Evolutionary conservation across 2,888 invertebrate species (phyloP).

Genomic region (Tolmerus cingulatus): DNA sequence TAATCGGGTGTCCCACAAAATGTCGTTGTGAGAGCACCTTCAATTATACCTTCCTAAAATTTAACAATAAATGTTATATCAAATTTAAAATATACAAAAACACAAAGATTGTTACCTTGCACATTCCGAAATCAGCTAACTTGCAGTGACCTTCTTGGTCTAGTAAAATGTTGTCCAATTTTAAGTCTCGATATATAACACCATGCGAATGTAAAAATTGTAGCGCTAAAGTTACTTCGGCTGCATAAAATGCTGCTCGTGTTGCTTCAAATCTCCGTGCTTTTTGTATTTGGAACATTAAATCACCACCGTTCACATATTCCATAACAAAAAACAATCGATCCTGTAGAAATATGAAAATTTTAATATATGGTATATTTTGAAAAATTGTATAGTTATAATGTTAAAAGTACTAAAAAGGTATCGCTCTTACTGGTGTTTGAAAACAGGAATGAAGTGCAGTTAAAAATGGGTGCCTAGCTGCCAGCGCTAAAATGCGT

Average conservation of each 20-base stretch:
- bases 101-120: conserved; percentile 79
- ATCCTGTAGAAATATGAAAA: conserved; percentile 67
- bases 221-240: conserved; percentile 96
- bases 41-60: conserved; percentile 64
- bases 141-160: conserved; percentile 96
- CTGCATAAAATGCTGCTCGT: conserved; percentile 92
- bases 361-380: neutral
- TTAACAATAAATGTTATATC: neutral
- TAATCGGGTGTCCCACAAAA: conserved; percentile 99
- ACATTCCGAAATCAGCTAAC: conserved; percentile 97
- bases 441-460: conserved; percentile 98
- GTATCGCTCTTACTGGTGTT: conserved; percentile 71
- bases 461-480: conserved; percentile 96
- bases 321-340: conserved; percentile 99
- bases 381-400: neutral
- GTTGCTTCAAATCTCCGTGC: conserved; percentile 98
- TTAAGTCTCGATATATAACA: conserved; percentile 98
- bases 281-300: conserved; percentile 99
- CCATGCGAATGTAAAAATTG: conserved; percentile 97
- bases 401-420: neutral
- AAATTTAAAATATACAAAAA: neutral
- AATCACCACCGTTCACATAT: conserved; percentile 97
- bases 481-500: conserved; percentile 94
- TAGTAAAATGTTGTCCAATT: conserved; percentile 96
- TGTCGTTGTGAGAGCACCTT: conserved; percentile 90